Conservation (phyloP, 2,888 invertebrate species). For the Noctua janthe region DNA sequence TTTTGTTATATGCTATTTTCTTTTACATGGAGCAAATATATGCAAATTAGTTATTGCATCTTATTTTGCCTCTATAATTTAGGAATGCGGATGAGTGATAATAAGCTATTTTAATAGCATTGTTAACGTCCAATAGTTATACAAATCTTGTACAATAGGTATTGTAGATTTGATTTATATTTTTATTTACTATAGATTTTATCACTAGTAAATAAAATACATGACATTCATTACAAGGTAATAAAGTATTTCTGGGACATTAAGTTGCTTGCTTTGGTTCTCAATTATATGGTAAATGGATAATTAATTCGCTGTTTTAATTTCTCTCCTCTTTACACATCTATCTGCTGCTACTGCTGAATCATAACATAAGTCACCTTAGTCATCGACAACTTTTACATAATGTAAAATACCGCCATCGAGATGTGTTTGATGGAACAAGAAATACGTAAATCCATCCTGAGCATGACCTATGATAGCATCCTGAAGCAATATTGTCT, state of each 20-base stretch:
- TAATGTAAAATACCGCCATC: neutral
- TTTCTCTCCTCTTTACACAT: conserved; percentile 10
- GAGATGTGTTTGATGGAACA: neutral
- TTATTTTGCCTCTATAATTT: conserved; percentile 69
- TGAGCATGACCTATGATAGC: neutral
- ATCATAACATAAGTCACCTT: neutral
- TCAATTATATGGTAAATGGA: conserved; percentile 82
- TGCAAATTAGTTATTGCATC: conserved; percentile 70
- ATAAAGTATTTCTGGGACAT: conserved; percentile 78
- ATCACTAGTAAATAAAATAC: conserved; percentile 69
- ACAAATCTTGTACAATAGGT: conserved; percentile 77
- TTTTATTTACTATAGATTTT: conserved; percentile 69
- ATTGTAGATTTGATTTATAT: conserved; percentile 75
- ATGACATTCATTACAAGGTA: conserved; percentile 76
- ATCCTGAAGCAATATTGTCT: neutral
- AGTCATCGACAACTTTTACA: neutral
- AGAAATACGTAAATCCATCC: neutral
- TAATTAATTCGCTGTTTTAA: conserved; percentile 49
- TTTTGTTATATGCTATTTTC: conserved; percentile 48
- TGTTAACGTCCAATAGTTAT: conserved; percentile 76
- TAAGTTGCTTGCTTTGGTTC: conserved; percentile 82
- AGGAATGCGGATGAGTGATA: conserved; percentile 66
- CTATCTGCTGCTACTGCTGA: neutral
- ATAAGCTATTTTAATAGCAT: conserved; percentile 65
- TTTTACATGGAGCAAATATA: conserved; percentile 54